Base-by-base conservation (phyloP, 2,113 vertebrate species). In the Thryonomys swinderianus region DNA sequence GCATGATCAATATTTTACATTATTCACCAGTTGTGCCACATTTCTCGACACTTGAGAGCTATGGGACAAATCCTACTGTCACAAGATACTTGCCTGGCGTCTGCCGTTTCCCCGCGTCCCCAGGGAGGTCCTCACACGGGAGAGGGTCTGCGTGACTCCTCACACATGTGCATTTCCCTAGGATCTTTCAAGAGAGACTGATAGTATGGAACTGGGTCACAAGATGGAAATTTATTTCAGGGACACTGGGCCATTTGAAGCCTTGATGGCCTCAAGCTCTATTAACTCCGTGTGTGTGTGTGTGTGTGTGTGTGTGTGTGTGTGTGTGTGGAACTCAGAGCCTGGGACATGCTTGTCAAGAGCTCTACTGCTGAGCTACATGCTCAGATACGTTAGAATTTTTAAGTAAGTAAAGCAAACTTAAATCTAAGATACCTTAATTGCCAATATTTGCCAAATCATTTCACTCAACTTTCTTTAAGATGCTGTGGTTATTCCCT, bases 71-170 rank as follows among this genome's bases (percentile, higher is more conserved):
- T 86, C 55, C 20, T 6, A 64, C 1, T 23, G 7, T 53, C 40
- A 12, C 71, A n/a, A 4, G 3, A 53, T 25, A 30, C 30, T 4
- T 87, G 18, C n/a, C 78, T 12, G 61, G 55, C 32, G 2, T 25
- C 34, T 82, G 25, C 25, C 13, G 16, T 34, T 42, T 40, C 80
- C 85, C 2, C 0, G 9, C 0, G 9, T 42, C 51, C 3, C 0
- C 2, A 21, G 83, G 21, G 42, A 48, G 7, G 27, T 42, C 7
- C 18, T 69, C n/a, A 2, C 7, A 4, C 9, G 48, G 64, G 45
- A 9, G 20, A 21, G 27, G 23, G 23, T 27, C 14, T 16, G 12
- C 3, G 0, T 25, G 16, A 53, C 48, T 88, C 69, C 42, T 12
- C 0, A 13, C 21, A 37, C 9, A 32, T 34, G 0, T 4, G 10